These are phyloP conservation scores for Microcebus griseorufus DNA, from an alignment of 2,113 vertebrate genomes.

Conservation along the genomic window DNA sequence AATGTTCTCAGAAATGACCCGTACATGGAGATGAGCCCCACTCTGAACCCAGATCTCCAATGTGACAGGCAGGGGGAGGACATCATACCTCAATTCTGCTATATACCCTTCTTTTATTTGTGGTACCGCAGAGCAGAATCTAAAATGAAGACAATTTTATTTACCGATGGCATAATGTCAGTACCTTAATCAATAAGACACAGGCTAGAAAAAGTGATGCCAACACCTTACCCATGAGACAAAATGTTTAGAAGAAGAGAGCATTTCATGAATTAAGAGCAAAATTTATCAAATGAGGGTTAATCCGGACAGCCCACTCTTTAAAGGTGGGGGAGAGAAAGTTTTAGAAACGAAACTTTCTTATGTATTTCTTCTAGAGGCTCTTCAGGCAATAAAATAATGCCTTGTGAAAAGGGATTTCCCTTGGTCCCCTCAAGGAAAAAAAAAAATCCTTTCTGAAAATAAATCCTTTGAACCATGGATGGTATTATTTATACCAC, in stretches of 20 bases:
- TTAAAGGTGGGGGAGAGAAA: not conserved
- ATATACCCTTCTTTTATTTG: not conserved
- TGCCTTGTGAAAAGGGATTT: conserved; percentile 46
- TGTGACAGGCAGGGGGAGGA: fast-evolving
- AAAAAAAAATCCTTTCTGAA: conserved; percentile 39
- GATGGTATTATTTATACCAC: conserved; percentile 39
- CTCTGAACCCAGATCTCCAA: not conserved
- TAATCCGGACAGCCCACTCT: conserved; percentile 19
- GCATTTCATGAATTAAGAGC: conserved; percentile 38
- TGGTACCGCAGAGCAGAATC: not conserved
- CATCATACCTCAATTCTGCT: not conserved
- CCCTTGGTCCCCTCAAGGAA: conserved; percentile 1
- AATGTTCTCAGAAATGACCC: not conserved
- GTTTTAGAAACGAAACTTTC: not conserved
- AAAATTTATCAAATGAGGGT: conserved; percentile 46
- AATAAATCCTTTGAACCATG: conserved; percentile 35
- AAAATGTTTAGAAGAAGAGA: conserved; percentile 59
- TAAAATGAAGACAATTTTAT: not conserved
- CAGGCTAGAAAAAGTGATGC: conserved; percentile 24
- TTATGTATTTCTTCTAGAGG: not conserved
- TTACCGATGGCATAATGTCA: conserved; percentile 50
- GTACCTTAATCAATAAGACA: conserved; percentile 62
- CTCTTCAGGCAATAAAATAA: conserved; percentile 46
- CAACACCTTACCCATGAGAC: conserved; percentile 1
- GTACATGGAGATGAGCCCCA: not conserved